Base-by-base conservation (phyloP, 2,113 vertebrate species). In the Nerophis ophidion region DNA sequence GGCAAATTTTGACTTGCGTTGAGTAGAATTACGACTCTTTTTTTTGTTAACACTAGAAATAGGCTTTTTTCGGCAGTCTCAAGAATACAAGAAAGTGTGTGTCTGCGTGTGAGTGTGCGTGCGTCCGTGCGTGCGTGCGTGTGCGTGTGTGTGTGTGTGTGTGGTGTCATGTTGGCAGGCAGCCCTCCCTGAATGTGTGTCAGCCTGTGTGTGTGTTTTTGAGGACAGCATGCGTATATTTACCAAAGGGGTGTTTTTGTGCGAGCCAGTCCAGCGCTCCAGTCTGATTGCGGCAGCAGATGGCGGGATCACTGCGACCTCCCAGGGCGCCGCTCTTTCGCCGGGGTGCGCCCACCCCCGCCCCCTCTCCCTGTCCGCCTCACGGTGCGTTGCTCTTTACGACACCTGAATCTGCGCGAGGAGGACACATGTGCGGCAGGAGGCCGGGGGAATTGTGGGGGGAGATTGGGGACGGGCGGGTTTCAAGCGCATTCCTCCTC, bases 271-370 rank as follows among this genome's bases (percentile, higher is more conserved):
- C 59, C 69, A 45, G 63, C 11, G 66, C 70, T 77, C 66, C 60
- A 76, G 79, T 85, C 68, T 82, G 84, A 86, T 83, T 81, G 84
- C 83, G 75, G 40, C 68, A 87, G 76, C 88, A 87, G 86, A 89
- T 88, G 86, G 84, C 65, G 78, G 82, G 81, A 85, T 84, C 79
- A n/a, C 79, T 53, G 70, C 84, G 81, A 83, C 85, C 85, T 86
- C 82, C 84, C 81, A 77, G 76, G 71, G 77, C n/a, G 85, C 34
- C 17, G 40, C 66, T 73, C 74, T 72, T 59, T 76, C 69, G 12
- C 60, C 9, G 16, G 19, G 52, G 60, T 60, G 48, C 58, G 61
- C 48, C 40, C 48, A 19, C 40, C 40, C 40, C 46, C 33, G 34
- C 46, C 58, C 46, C 4, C 44, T 5, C 10, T 1, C 42, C 26